Evolutionary conservation across 2,888 invertebrate genomes (phyloP), one percentile per base, ranked within the genome.

Genomic region (Thalpophila matura): DNA sequence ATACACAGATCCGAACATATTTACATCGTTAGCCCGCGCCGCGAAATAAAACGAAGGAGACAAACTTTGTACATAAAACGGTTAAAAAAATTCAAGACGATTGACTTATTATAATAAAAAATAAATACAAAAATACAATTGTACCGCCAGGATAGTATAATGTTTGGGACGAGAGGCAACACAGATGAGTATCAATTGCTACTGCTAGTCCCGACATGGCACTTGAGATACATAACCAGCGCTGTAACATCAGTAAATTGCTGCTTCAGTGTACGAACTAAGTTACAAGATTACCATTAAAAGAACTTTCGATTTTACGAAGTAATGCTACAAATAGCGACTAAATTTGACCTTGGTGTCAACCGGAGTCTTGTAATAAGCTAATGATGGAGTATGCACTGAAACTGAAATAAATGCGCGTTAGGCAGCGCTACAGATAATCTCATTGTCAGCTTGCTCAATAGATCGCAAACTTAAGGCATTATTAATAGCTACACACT

Each of bases 181-280:
- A 35, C 7, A 29, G n/a, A 24, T 29, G 58, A 26, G 10, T 70
- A 46, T n/a, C 9, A 14, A 24, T 26, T 18, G 27, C 22, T 74
- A 68, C 74, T 74, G 74, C 74, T 74, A 74, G 59, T 40, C 49
- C 46, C 29, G 29, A 31, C 26, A 74, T 68, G 68, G 69, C 69
- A 49, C 58, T 35, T 14, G n/a, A 12, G n/a, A 42, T 35, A 47
- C 22, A 35, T 2, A 37, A 9, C 3, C 18, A 27, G 22, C 24
- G 26, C 24, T 29, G 14, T n/a, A n/a, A n/a, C n/a, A n/a, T n/a
- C n/a, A n/a, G n/a, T n/a, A n/a, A n/a, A n/a, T n/a, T n/a, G n/a
- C n/a, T n/a, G n/a, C n/a, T n/a, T n/a, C n/a, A n/a, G n/a, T n/a
- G n/a, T n/a, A n/a, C n/a, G n/a, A n/a, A n/a, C n/a, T n/a, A n/a